A percentile compares a stretch with the other conserved stretches of the same genome.
These are phyloP conservation scores for Smithornis capensis DNA, from an alignment of 2,113 vertebrate species.

Conservation along the genomic window DNA sequence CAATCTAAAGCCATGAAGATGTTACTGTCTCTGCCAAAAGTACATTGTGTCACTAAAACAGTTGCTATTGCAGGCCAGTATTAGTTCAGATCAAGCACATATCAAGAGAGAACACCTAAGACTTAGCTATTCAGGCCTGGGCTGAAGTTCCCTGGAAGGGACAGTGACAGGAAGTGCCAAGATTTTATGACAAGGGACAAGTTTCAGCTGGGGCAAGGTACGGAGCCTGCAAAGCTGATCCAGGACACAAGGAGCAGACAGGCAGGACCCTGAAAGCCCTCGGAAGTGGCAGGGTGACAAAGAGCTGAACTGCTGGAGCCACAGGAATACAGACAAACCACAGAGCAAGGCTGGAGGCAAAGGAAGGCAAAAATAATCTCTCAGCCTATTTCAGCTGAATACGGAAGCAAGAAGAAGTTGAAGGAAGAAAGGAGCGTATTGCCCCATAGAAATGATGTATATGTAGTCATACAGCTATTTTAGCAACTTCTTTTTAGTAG, in stretches of 20 bases:
- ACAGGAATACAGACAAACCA: neutral
- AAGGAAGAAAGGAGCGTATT: neutral
- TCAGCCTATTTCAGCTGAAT: neutral
- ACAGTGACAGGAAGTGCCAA: neutral
- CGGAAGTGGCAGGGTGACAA: neutral
- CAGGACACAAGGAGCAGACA: neutral
- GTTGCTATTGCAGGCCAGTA: neutral
- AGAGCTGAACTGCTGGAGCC: rapidly evolving
- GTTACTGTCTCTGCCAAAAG: neutral
- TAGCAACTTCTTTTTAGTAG: neutral
- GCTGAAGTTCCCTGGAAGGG: neutral
- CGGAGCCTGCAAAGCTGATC: rapidly evolving
- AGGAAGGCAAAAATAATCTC: neutral
- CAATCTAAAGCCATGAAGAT: neutral
- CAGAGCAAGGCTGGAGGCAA: neutral
- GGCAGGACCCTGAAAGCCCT: neutral
- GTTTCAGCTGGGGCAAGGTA: neutral
- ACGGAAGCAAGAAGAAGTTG: neutral
- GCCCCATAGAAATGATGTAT: rapidly evolving
- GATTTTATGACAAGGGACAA: neutral
- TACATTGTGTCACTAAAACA: neutral
- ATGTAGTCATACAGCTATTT: neutral
- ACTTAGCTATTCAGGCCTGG: neutral
- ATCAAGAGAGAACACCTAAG: neutral
- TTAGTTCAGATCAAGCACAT: rapidly evolving